Conservation (phyloP, 2,113 vertebrate species). For the Eleginops maclovinus region DNA sequence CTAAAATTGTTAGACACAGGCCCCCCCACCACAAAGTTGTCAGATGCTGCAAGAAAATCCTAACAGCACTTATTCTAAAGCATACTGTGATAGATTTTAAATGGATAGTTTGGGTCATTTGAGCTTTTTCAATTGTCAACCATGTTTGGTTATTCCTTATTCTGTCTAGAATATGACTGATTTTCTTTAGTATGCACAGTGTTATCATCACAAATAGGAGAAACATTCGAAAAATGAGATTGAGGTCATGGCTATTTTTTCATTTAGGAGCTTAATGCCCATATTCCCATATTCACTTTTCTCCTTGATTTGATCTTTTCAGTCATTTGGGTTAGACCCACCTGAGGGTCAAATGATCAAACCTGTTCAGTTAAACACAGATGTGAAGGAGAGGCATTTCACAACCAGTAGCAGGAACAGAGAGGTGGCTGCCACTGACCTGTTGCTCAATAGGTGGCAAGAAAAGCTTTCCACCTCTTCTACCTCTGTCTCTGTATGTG, state of each 20-base stretch:
- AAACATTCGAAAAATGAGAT: too few relatives aligned
- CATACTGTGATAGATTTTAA: too few relatives aligned
- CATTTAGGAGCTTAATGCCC: too few relatives aligned
- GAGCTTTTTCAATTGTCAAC: neutral
- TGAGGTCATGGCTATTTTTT: too few relatives aligned
- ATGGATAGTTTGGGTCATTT: too few relatives aligned
- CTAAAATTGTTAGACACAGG: too few relatives aligned
- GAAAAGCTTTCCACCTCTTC: conserved; percentile 1
- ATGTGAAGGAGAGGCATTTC: conserved; percentile 42
- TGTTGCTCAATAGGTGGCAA: conserved; percentile 34
- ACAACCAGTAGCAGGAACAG: neutral
- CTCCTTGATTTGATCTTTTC: neutral
- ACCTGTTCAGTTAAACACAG: conserved; percentile 43
- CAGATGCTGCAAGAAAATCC: neutral
- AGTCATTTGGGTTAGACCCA: neutral
- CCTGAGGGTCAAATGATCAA: conserved; percentile 16
- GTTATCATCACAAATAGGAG: neutral
- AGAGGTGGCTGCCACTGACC: neutral
- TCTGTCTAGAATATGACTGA: neutral
- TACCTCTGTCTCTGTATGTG: conserved; percentile 13
- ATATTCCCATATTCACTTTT: too few relatives aligned
- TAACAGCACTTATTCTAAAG: neutral
- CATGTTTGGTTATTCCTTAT: neutral
- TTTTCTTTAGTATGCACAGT: neutral
- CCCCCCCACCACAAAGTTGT: neutral